Evolutionary conservation across 1,140 invertebrate species (phyloP).

Genomic region (Liolophura sinensis): DNA sequence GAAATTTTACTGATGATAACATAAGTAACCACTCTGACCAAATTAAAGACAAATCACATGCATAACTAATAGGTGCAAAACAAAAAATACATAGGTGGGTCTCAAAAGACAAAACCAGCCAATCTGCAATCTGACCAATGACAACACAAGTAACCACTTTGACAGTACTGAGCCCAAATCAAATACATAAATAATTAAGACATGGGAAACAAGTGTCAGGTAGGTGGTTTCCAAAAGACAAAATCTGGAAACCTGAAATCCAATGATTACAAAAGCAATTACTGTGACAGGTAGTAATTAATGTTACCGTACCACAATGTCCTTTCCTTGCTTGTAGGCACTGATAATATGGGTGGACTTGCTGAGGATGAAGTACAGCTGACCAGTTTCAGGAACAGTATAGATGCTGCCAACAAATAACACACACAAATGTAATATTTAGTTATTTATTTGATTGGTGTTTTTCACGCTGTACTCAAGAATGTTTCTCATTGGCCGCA

Average conservation of each 20-base stretch:
- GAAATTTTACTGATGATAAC: too few relatives aligned
- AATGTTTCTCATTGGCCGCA: too few relatives aligned
- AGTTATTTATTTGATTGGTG: neutral
- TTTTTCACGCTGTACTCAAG: too few relatives aligned
- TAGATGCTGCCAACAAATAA: conserved; percentile 37
- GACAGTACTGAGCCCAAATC: too few relatives aligned
- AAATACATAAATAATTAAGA: too few relatives aligned
- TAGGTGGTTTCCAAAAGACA: too few relatives aligned
- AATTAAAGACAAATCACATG: too few relatives aligned
- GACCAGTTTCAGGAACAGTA: conserved; percentile 66
- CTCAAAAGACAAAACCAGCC: neutral
- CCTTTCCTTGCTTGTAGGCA: conserved; percentile 76
- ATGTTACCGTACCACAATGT: conserved; percentile 69
- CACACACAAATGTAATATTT: neutral
- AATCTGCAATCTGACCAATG: neutral
- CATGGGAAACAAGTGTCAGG: neutral
- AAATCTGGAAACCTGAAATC: neutral
- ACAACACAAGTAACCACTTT: too few relatives aligned
- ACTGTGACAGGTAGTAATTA: conserved; percentile 20
- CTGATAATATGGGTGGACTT: conserved; percentile 74
- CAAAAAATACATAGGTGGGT: too few relatives aligned
- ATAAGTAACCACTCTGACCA: too few relatives aligned
- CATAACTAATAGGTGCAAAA: too few relatives aligned
- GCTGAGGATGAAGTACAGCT: conserved; percentile 73
- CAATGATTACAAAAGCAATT: neutral